A percentile compares a stretch with the other conserved stretches of the same genome.
These are phyloP conservation scores for Wasmannia auropunctata DNA, from an alignment of 1,140 invertebrate species.

Conservation along the genomic window DNA sequence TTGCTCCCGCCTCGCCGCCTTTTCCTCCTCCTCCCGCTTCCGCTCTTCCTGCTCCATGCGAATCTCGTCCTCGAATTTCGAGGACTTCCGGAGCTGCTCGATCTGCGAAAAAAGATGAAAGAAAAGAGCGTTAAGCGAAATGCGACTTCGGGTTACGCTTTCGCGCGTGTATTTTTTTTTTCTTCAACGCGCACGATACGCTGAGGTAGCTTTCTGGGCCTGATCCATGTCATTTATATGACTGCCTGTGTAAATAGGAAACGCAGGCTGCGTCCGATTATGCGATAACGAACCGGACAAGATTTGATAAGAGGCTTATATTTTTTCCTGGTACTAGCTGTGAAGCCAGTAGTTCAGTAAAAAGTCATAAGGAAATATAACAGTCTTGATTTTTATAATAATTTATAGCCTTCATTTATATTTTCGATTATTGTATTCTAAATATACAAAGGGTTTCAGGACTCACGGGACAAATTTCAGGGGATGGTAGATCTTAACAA, in stretches of 20 bases:
- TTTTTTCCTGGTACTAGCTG: neutral
- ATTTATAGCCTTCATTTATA: neutral
- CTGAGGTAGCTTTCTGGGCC: slow-evolving; percentile 40
- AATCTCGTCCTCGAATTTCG: slow-evolving; percentile 95
- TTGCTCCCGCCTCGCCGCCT: slow-evolving; percentile 89
- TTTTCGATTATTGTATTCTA: neutral
- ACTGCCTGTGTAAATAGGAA: neutral
- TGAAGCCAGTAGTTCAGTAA: neutral
- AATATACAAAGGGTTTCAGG: neutral
- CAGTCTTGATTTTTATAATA: neutral
- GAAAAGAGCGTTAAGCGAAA: slow-evolving; percentile 34
- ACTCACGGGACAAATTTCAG: too few relatives aligned
- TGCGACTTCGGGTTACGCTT: slow-evolving; percentile 52
- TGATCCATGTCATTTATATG: neutral
- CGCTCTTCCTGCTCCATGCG: slow-evolving; percentile 94
- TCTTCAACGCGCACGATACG: slow-evolving; percentile 4
- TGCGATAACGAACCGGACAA: neutral
- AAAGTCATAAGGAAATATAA: neutral
- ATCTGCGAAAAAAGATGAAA: slow-evolving; percentile 86
- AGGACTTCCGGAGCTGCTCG: slow-evolving; percentile 91
- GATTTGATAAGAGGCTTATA: slow-evolving; percentile 9
- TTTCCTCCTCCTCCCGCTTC: slow-evolving; percentile 92
- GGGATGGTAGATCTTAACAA: too few relatives aligned
- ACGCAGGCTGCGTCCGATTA: neutral
- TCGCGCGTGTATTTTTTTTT: slow-evolving; percentile 44